A percentile compares a stretch with the other conserved stretches of the same genome.
Conservation (phyloP, 1,140 invertebrate species). For the Teleopsis dalmanni region DNA sequence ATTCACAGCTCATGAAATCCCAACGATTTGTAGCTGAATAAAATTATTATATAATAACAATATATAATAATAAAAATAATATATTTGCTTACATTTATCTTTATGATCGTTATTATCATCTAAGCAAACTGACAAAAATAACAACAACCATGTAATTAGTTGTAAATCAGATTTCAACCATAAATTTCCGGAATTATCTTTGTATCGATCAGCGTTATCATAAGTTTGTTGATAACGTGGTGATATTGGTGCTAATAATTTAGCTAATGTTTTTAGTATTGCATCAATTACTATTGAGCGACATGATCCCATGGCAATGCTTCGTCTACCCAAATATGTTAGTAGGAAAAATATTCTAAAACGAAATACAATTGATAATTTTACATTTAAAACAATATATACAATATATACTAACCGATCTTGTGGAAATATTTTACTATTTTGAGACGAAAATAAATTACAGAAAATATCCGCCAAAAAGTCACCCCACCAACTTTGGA, state of each 20-base stretch:
- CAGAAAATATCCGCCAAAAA: conserved; percentile 75
- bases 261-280: conserved; percentile 53
- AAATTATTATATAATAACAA: conserved; percentile 4
- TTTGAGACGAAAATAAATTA: conserved; percentile 68
- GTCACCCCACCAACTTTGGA: conserved; percentile 79
- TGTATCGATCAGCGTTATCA: conserved; percentile 51
- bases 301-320: conserved; percentile 54
- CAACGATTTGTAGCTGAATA: conserved; percentile 53
- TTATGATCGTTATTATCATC: conserved; percentile 51
- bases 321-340: conserved; percentile 78
- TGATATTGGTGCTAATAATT: conserved; percentile 50
- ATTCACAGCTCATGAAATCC: conserved; percentile 74
- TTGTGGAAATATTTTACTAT: conserved; percentile 72
- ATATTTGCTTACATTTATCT: conserved; percentile 39
- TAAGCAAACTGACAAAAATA: conserved; percentile 69
- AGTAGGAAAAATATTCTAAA: conserved; percentile 77
- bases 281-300: conserved; percentile 57
- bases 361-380: conserved; percentile 14
- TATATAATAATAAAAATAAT: background rate
- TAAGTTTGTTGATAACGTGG: conserved; percentile 50
- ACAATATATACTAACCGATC: conserved; percentile 58
- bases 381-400: conserved; percentile 3
- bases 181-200: background rate
- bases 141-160: conserved; percentile 68
- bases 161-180: conserved; percentile 52